These are phyloP conservation scores for Hyperoplus lanceolatus DNA, from an alignment of 2,797 vertebrate species.

Conservation along the genomic window DNA sequence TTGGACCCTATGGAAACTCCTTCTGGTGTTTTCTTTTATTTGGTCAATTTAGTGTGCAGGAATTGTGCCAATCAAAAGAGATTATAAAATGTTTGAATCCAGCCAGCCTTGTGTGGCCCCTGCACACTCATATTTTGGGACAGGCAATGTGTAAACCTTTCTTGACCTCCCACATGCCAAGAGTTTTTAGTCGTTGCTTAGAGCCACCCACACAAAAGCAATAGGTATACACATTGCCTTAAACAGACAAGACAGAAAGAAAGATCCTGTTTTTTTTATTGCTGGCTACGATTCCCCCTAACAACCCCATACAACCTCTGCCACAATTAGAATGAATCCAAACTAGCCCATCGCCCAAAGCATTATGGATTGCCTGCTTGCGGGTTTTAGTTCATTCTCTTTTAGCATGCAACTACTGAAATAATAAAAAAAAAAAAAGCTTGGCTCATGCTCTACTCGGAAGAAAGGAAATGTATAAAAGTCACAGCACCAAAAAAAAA, in stretches of 20 bases:
- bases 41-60: constrained; percentile 60
- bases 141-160: constrained; percentile 88
- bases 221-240: constrained; percentile 84
- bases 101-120: constrained; percentile 67
- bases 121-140: constrained; percentile 79
- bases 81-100: constrained; percentile 64
- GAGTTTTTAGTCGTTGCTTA: constrained; percentile 81
- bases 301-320: constrained; percentile 36
- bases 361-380: constrained; percentile 38
- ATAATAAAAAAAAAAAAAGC: constrained; percentile 36
- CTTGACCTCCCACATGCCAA: constrained; percentile 81
- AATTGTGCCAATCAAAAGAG: constrained; percentile 75
- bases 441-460: constrained; percentile 56
- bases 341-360: constrained; percentile 57
- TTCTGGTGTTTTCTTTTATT: constrained; percentile 73
- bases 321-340: constrained; percentile 49
- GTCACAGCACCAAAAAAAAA: constrained; percentile 30
- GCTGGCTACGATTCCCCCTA: constrained; percentile 46
- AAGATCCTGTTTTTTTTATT: constrained; percentile 43
- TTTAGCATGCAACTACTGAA: constrained; percentile 70
- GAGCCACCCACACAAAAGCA: constrained; percentile 85
- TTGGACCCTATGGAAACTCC: constrained; percentile 81
- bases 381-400: constrained; percentile 62
- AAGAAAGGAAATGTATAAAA: constrained; percentile 60
- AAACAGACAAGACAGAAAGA: constrained; percentile 63